phyloP scores from a whole-genome alignment of 1,140 invertebrate genomes.

The Ips nitidus region DNA sequence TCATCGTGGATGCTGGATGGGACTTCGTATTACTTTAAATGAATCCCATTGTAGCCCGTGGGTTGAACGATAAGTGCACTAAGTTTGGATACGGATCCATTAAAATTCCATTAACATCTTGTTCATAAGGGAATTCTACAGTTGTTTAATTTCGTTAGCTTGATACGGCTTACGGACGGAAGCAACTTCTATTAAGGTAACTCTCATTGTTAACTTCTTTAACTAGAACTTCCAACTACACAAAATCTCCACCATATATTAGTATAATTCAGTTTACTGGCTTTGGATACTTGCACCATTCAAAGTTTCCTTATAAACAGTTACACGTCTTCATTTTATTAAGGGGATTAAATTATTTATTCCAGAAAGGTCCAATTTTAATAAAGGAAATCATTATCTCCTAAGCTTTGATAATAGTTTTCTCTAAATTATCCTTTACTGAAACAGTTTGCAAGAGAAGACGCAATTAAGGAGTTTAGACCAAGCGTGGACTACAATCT shows the following conservation, averaged over 20 bases:
- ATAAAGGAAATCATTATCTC: neutral
- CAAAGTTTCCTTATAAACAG: no score
- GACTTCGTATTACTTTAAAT: neutral
- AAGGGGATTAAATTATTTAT: slow-evolving; percentile 6
- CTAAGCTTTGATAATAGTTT: slow-evolving; percentile 1
- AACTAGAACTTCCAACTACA: neutral
- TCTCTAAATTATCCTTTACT: slow-evolving; percentile 4
- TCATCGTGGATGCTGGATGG: neutral
- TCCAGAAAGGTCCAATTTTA: neutral
- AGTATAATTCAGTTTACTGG: no score
- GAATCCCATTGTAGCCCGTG: neutral
- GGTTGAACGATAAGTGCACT: slow-evolving; percentile 10
- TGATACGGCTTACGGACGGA: slow-evolving; percentile 6
- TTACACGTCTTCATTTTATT: neutral
- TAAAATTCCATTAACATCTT: slow-evolving; percentile 26
- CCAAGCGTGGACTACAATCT: slow-evolving; percentile 3
- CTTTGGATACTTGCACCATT: no score
- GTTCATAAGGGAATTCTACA: slow-evolving; percentile 23
- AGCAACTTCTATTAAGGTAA: neutral
- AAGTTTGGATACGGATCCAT: slow-evolving; percentile 19
- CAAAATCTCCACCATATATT: no score
- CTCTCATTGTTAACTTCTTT: slow-evolving; percentile 1
- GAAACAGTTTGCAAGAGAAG: neutral
- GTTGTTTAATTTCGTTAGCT: slow-evolving; percentile 25
- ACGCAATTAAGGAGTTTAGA: neutral